A percentile compares a stretch with the other conserved stretches of the same genome.
These are phyloP conservation scores for Drosophila quinaria DNA, from an alignment of 2,888 invertebrate species.

Conservation along the genomic window DNA sequence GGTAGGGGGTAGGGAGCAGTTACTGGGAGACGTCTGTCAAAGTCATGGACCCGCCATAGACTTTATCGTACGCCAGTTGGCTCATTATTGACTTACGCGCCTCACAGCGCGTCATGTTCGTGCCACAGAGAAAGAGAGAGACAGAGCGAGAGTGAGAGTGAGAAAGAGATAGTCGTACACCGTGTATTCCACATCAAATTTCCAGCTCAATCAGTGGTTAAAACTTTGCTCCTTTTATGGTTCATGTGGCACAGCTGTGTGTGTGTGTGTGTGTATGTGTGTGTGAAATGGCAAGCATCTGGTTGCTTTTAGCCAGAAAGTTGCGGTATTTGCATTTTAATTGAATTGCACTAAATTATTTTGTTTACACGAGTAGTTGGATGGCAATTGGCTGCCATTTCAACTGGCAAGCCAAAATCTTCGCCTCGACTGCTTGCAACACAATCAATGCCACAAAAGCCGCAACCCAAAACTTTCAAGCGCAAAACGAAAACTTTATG, in stretches of 20 bases:
- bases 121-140: background rate
- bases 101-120: background rate
- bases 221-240: slow-evolving; percentile 61
- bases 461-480: background rate
- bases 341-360: slow-evolving; percentile 79
- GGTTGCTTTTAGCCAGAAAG: slow-evolving; percentile 14
- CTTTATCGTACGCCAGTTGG: slow-evolving; percentile 38
- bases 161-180: background rate
- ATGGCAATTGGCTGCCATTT: slow-evolving; percentile 25
- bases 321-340: slow-evolving; percentile 77
- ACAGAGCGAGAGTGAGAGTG: too few relatives aligned
- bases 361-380: slow-evolving; percentile 48
- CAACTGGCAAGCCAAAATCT: slow-evolving; percentile 10
- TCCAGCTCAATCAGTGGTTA: slow-evolving; percentile 69
- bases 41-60: slow-evolving; percentile 31
- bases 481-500: slow-evolving; percentile 3
- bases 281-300: slow-evolving; percentile 10
- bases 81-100: slow-evolving; percentile 63
- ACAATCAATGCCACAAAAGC: slow-evolving; percentile 10
- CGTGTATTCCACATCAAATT: slow-evolving; percentile 56
- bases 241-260: slow-evolving; percentile 46
- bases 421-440: slow-evolving; percentile 3
- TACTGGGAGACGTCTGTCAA: slow-evolving; percentile 43
- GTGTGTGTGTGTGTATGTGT: background rate
- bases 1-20: background rate